These are phyloP conservation scores for Corvus moneduloides DNA, from an alignment of 2,113 vertebrate genomes.

Conservation along the genomic window DNA sequence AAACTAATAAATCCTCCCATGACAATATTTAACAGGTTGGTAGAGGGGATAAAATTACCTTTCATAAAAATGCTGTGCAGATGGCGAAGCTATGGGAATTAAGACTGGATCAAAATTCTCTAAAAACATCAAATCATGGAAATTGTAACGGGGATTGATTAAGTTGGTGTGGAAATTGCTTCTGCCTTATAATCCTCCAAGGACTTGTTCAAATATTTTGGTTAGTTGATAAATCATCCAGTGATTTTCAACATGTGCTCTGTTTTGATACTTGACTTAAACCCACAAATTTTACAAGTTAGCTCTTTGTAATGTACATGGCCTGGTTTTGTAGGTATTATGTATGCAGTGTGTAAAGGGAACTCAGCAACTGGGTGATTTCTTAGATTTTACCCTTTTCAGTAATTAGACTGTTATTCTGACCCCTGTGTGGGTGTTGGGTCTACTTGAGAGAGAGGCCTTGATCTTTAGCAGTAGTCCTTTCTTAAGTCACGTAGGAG, in stretches of 20 bases:
- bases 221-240: conserved; percentile 25
- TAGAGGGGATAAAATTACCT: conserved; percentile 57
- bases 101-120: conserved; percentile 34
- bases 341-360: background rate
- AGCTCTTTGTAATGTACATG: background rate
- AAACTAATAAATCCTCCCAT: conserved; percentile 61
- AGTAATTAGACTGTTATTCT: background rate
- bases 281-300: background rate
- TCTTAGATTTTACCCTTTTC: background rate
- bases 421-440: background rate
- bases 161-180: conserved; percentile 40
- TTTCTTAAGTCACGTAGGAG: background rate
- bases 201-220: conserved; percentile 16
- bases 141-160: conserved; percentile 20
- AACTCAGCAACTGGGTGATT: background rate
- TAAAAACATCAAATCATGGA: conserved; percentile 27
- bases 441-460: background rate
- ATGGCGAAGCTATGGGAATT: conserved; percentile 47
- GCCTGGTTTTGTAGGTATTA: background rate
- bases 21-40: conserved; percentile 56
- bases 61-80: conserved; percentile 51
- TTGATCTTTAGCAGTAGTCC: background rate
- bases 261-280: conserved; percentile 10
- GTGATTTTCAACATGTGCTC: background rate
- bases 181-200: conserved; percentile 16